Evolutionary conservation across 2,113 vertebrate species (phyloP).

Genomic region (Corynorhinus townsendii): DNA sequence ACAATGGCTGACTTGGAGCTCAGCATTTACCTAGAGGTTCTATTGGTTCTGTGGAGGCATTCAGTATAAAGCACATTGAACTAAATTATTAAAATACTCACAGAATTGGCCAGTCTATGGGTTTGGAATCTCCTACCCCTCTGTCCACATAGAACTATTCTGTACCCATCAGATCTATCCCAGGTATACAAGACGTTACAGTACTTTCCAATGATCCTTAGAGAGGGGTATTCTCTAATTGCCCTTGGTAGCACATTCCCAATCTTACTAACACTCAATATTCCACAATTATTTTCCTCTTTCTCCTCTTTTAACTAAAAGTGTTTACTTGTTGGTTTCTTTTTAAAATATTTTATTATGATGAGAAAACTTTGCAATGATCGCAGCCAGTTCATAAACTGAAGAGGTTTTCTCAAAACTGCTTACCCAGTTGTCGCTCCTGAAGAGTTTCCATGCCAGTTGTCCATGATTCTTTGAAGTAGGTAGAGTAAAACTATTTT

Average conservation of each 20-base stretch:
- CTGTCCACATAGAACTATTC: neutral
- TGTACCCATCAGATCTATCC: rapidly evolving
- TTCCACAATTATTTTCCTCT: neutral
- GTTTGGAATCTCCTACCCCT: neutral
- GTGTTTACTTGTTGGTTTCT: neutral
- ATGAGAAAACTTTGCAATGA: neutral
- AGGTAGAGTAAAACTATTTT: neutral
- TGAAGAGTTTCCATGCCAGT: neutral
- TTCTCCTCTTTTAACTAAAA: neutral
- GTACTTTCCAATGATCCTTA: neutral
- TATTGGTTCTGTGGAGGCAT: neutral
- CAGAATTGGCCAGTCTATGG: too few relatives aligned
- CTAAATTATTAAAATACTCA: rapidly evolving
- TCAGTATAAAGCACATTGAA: rapidly evolving
- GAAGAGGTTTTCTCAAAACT: neutral
- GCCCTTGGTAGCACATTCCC: neutral
- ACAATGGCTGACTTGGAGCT: neutral
- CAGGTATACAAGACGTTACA: neutral
- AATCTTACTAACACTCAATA: neutral
- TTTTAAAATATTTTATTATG: neutral
- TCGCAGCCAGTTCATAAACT: neutral
- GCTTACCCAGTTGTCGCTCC: neutral
- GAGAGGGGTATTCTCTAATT: neutral
- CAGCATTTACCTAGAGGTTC: rapidly evolving
- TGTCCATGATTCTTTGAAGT: neutral